A percentile compares a stretch with the other conserved stretches of the same genome.
phyloP scores from a whole-genome alignment of 2,797 vertebrate genomes.

The Thunnus albacares region DNA sequence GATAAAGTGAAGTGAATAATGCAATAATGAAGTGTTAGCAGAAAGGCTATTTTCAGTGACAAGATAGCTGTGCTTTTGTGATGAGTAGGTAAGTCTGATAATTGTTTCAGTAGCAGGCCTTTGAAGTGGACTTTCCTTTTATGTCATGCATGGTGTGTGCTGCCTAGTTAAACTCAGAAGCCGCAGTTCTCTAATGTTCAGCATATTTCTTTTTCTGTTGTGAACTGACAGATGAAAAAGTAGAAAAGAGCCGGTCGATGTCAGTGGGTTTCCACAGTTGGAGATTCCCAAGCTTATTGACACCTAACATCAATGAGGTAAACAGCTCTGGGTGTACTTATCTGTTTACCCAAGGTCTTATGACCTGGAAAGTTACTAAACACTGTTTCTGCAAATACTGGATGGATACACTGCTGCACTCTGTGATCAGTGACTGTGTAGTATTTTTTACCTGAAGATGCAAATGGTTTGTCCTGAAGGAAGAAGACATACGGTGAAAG shows the following conservation, averaged over 20 bases:
- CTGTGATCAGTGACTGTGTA: not conserved
- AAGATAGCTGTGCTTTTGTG: conserved; percentile 49
- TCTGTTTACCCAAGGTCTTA: conserved; percentile 34
- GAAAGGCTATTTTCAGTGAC: conserved; percentile 54
- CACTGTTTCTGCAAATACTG: not conserved
- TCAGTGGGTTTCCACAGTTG: conserved; percentile 56
- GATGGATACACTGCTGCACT: conserved; percentile 1
- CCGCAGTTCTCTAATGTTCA: not conserved
- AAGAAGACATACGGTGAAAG: not conserved
- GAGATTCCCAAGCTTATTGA: conserved; percentile 53
- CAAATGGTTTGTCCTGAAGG: conserved; percentile 12
- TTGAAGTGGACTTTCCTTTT: conserved; percentile 51
- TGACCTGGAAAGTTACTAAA: conserved; percentile 31
- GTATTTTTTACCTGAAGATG: conserved; percentile 3
- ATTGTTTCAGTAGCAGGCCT: conserved; percentile 55
- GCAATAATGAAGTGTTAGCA: conserved; percentile 60
- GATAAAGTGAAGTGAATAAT: conserved; percentile 67
- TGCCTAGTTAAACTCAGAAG: conserved; percentile 22
- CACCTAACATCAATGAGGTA: conserved; percentile 74
- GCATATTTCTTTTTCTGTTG: conserved; percentile 19
- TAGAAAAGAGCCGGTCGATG: conserved; percentile 54
- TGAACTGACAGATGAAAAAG: conserved; percentile 57
- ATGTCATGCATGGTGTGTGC: conserved; percentile 27
- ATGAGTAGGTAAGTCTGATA: conserved; percentile 63
- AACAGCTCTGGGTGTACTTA: conserved; percentile 35